Evolutionary conservation across 2,888 invertebrate species (phyloP), one percentile per base, ranked within the genome.

Genomic region (Dasypolia templi): DNA sequence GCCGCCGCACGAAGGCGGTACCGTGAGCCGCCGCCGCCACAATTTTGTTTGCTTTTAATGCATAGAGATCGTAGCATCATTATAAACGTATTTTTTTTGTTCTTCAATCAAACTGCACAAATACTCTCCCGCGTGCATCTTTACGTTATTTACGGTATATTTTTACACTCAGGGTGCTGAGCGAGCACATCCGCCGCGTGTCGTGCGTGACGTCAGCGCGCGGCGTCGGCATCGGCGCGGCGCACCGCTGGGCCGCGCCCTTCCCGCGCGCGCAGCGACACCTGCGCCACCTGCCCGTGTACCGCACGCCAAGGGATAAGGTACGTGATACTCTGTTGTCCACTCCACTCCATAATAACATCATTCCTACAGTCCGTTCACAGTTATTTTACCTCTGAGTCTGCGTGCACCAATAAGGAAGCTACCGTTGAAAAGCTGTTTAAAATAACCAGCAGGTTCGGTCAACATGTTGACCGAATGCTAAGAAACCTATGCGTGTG

Each of bases 221-320:
- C n/a, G 2, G 69, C 9, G 51, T 14, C 51, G 98, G 98, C 94
- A 97, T 98, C 86, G 98, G 98, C 91, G 72, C 92, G 65, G 84
- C 93, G 1, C 95, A 95, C 87, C 97, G 98, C 90, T 98, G 98
- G 90, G 99, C 99, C 90, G 99, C 99, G 90, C 99, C 99, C 26
- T 99, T 98, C 99, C 98, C 98, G 49, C 98, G 99, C 89, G 99
- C 99, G 58, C 99, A 99, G 95, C 97, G 98, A 67, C 98, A 98
- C 90, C 97, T 99, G 72, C 97, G 97, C 55, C 98, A 98, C 85
- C 98, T 99, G 92, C 98, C 98, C 81, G 99, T 99, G 12, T 99
- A 98, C 95, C 98, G 98, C 95, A 98, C 99, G 32, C 99, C 99
- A 2, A 95, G 97, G 66, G 99, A 99, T 93, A 92, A 92, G 91